These are phyloP conservation scores for Coccyzus lansbergi DNA, from an alignment of 2,797 vertebrate genomes.

Conservation along the genomic window DNA sequence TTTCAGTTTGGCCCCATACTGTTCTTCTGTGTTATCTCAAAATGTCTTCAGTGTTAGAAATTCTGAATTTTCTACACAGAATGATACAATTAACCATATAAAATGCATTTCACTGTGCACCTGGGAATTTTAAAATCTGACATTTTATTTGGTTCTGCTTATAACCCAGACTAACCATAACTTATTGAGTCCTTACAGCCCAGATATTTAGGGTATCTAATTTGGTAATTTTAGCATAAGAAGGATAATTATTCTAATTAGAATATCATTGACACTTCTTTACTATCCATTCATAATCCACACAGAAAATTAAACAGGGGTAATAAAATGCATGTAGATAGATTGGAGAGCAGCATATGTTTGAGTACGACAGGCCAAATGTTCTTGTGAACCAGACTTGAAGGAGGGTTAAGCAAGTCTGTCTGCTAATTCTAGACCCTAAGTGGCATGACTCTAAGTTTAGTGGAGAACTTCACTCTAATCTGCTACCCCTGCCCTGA, in stretches of 20 bases:
- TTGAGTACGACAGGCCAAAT: background rate
- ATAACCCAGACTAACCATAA: background rate
- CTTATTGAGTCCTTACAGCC: background rate
- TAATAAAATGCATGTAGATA: background rate
- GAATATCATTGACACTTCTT: background rate
- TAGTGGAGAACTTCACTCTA: background rate
- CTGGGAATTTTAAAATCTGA: background rate
- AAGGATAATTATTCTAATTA: background rate
- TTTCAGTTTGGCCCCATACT: background rate
- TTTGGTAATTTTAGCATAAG: background rate
- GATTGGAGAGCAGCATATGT: background rate
- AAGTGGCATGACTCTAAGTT: background rate
- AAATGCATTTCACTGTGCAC: background rate
- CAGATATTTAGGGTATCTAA: background rate
- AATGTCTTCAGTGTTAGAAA: background rate
- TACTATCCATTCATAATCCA: background rate
- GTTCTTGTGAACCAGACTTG: background rate
- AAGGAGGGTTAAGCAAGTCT: background rate
- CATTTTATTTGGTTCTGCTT: background rate
- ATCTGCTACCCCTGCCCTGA: background rate
- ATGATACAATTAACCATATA: background rate
- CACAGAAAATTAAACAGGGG: background rate
- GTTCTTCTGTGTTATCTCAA: background rate
- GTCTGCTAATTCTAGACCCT: background rate
- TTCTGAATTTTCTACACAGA: background rate